These are phyloP conservation scores for Idaea dimidiata DNA, from an alignment of 2,888 invertebrate genomes.

Conservation along the genomic window DNA sequence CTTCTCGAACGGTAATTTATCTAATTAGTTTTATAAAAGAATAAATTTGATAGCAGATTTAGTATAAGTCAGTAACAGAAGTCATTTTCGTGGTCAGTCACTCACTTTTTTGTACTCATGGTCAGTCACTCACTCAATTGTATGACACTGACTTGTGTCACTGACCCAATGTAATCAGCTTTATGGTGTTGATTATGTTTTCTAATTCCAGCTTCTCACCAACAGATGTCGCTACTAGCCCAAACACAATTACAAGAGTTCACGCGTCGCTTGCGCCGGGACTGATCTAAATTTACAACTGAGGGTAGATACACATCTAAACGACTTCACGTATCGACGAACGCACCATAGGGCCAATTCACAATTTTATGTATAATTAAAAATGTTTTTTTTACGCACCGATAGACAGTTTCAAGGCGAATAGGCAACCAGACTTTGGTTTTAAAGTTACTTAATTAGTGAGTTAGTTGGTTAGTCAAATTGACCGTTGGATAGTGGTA, in stretches of 20 bases:
- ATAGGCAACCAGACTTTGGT: not conserved
- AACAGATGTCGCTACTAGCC: conserved; percentile 40
- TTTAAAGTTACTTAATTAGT: not conserved
- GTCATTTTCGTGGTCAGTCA: no score
- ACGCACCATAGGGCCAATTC: conserved; percentile 33
- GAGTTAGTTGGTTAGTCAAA: not conserved
- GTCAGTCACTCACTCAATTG: no score
- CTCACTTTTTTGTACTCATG: no score
- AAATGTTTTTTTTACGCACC: conserved; percentile 30
- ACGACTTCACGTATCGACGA: conserved; percentile 45
- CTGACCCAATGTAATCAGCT: no score
- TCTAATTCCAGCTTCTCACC: conserved; percentile 12
- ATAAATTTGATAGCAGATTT: no score
- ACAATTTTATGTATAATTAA: conserved; percentile 31
- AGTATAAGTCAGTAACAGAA: no score
- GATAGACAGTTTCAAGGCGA: conserved; percentile 13
- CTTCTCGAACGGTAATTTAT: no score
- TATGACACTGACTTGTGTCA: no score
- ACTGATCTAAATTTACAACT: conserved; percentile 47
- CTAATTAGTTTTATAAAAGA: no score
- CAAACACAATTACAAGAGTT: conserved; percentile 36
- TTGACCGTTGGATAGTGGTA: not conserved
- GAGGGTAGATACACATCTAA: conserved; percentile 68
- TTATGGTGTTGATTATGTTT: no score
- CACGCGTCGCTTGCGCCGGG: conserved; percentile 52